phyloP scores from a whole-genome alignment of 1,140 invertebrate species.

The Panonychus citri region DNA sequence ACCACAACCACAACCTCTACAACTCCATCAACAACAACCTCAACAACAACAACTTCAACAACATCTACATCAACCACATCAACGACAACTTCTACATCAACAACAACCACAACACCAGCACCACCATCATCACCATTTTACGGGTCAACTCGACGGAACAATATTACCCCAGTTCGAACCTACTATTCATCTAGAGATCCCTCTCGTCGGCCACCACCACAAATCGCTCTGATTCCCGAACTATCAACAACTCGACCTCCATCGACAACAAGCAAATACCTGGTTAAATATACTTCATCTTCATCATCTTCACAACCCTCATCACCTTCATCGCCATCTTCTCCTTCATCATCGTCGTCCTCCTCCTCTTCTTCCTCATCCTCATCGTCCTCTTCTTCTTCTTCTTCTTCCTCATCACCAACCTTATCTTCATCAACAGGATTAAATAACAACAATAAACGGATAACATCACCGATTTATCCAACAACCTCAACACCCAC shows the following conservation, averaged over 20 bases:
- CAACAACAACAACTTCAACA: conserved; percentile 3
- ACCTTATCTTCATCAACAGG: background rate
- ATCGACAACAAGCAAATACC: background rate
- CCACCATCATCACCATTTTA: background rate
- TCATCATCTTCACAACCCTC: background rate
- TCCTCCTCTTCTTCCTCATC: background rate
- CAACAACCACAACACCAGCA: conserved; percentile 1
- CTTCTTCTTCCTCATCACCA: background rate
- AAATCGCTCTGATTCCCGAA: background rate
- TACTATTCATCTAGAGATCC: background rate
- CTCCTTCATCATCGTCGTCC: background rate
- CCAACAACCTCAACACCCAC: background rate
- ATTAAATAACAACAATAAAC: too few relatives aligned
- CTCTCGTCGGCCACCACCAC: background rate
- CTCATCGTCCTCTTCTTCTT: background rate
- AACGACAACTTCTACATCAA: background rate
- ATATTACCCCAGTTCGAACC: background rate
- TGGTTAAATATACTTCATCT: background rate
- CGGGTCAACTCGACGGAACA: background rate
- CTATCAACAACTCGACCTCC: background rate
- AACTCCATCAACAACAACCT: conserved; percentile 4
- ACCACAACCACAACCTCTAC: conserved; percentile 3
- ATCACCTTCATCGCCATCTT: background rate
- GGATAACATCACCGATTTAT: background rate
- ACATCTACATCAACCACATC: background rate